A percentile compares a stretch with the other conserved stretches of the same genome.
These are phyloP conservation scores for Sebastiscus albofasciatus DNA, from an alignment of 2,797 vertebrate genomes.

Conservation along the genomic window DNA sequence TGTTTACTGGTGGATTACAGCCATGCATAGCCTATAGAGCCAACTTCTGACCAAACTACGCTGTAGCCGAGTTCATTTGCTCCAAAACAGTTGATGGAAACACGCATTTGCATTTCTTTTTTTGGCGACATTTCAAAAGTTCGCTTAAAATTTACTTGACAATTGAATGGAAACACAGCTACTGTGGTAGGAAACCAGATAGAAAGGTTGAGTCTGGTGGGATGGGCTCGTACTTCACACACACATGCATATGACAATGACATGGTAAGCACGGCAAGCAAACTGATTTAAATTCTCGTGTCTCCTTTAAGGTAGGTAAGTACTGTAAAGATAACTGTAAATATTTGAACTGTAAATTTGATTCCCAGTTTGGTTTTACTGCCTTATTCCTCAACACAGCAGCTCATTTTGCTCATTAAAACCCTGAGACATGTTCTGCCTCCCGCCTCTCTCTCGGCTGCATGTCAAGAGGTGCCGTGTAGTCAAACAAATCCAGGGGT, in stretches of 20 bases:
- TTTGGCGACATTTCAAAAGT: no score
- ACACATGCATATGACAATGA: neutral
- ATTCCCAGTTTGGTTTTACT: slow-evolving; percentile 6
- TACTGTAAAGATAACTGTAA: neutral
- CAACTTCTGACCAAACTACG: no score
- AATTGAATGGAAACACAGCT: no score
- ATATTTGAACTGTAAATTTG: slow-evolving; percentile 8
- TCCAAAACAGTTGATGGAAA: no score
- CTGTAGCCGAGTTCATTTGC: no score
- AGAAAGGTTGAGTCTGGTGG: no score
- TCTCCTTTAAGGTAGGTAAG: neutral
- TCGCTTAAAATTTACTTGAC: no score
- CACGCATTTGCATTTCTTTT: no score
- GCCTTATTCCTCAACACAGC: slow-evolving; percentile 1
- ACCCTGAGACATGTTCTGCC: slow-evolving; percentile 1
- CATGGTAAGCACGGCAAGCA: neutral
- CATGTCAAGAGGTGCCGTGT: slow-evolving; percentile 29
- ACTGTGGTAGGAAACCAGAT: no score
- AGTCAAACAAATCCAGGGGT: slow-evolving; percentile 72
- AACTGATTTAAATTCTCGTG: neutral
- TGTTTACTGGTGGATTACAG: no score
- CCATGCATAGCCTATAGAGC: no score
- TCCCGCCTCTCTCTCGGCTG: neutral
- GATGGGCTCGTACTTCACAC: neutral
- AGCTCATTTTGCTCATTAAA: slow-evolving; percentile 42